A percentile compares a stretch with the other conserved stretches of the same genome.
phyloP scores from a whole-genome alignment of 23 tunicate species.

The Oikopleura vanhoeffeni region DNA sequence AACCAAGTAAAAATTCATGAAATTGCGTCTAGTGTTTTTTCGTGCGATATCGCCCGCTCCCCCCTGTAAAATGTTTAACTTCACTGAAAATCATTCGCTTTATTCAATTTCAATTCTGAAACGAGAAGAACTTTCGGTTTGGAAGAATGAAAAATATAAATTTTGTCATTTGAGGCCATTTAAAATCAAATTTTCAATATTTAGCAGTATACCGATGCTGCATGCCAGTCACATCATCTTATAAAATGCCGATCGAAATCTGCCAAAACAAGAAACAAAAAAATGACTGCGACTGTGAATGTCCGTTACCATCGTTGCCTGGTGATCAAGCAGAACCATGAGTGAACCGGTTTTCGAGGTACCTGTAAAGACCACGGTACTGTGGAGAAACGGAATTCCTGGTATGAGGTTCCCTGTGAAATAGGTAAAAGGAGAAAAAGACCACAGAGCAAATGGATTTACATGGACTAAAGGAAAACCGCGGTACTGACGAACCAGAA shows the following conservation, averaged over 20 bases:
- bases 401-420: not conserved
- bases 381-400: not conserved
- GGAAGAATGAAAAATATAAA: too few species aligned
- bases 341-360: not conserved
- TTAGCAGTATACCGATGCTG: not conserved
- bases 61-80: too few species aligned
- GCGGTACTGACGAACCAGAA: not conserved
- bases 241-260: not conserved
- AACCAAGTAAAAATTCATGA: too few species aligned
- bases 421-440: not conserved
- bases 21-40: too few species aligned
- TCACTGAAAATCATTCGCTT: too few species aligned
- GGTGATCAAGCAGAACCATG: not conserved
- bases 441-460: not conserved
- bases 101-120: too few species aligned
- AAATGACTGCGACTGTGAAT: not conserved
- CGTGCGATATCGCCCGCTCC: too few species aligned
- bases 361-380: not conserved
- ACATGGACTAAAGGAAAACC: not conserved
- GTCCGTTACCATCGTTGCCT: not conserved
- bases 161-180: too few species aligned
- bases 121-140: too few species aligned
- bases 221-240: not conserved
- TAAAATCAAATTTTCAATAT: too few species aligned
- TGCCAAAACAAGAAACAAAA: not conserved